A percentile compares a stretch with the other conserved stretches of the same genome.
Evolutionary conservation across 2,113 vertebrate genomes (phyloP).

Genomic region (Oostethus manadensis): DNA sequence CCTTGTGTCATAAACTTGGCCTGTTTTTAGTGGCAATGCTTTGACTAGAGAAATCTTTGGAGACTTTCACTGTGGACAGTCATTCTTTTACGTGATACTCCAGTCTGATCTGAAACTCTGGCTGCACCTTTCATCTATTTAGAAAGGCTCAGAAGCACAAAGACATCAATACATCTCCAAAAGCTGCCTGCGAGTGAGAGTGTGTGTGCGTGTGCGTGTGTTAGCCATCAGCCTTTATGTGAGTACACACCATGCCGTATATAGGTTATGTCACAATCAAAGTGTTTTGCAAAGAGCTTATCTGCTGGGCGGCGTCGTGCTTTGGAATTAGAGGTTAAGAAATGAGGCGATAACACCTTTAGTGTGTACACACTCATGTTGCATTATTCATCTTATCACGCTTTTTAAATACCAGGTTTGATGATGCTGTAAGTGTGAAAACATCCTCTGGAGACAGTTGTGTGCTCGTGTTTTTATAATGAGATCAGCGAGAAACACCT

Average conservation of each 20-base stretch:
- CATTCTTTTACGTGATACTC: conserved; percentile 42
- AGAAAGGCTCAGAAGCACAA: conserved; percentile 46
- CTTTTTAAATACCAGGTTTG: conserved; percentile 24
- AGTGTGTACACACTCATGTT: neutral
- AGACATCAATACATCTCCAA: conserved; percentile 27
- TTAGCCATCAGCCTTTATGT: too few relatives aligned
- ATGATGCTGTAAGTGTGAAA: conserved; percentile 9
- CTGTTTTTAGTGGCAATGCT: neutral
- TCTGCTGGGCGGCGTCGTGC: neutral
- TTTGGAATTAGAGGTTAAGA: neutral
- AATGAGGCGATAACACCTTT: conserved; percentile 4
- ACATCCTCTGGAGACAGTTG: neutral
- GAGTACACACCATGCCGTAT: too few relatives aligned
- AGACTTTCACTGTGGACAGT: neutral
- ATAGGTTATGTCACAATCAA: too few relatives aligned
- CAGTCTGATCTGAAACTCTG: conserved; percentile 36
- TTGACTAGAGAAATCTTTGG: too few relatives aligned
- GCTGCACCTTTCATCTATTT: conserved; percentile 56
- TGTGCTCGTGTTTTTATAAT: conserved; percentile 27
- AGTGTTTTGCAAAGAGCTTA: too few relatives aligned
- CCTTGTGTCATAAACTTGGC: too few relatives aligned
- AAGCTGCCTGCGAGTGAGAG: conserved; percentile 35
- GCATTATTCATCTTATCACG: conserved; percentile 47
- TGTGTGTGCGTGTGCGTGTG: conserved; percentile 7
- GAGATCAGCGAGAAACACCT: conserved; percentile 42